Base-by-base conservation (phyloP, 2,888 invertebrate species). In the Apamea epomidion region DNA sequence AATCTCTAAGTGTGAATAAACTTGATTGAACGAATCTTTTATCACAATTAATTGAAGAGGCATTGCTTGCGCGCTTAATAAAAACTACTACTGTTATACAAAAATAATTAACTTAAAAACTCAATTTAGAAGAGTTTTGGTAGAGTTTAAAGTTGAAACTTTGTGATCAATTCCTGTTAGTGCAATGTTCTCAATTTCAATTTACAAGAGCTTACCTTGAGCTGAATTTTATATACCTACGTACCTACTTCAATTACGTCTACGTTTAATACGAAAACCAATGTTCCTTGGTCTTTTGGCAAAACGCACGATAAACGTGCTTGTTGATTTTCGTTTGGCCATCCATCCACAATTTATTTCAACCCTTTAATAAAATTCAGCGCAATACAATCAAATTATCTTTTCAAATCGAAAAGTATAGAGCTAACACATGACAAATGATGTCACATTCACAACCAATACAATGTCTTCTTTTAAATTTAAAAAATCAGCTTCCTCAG, bases 401-500 rank as follows among this genome's bases (percentile, higher is more conserved):
- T 48, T 60, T 65, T 75, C 2, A 45, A 25, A 54, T 48, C 8
- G 18, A n/a, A 5, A 80, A 48, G 25, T 16, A 65, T 7, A 16
- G 4, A 42, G 18, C 1, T 45, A 29, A 37, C 29, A 42, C 29
- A 74, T 71, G 54, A n/a, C 45, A 42, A 25, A 68, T 82, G 68
- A 74, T 73, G 74, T 75, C 76, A 73, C n/a, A 80, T 70, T 72
- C 77, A 73, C n/a, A 81, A 71, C 29, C 60, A 76, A 72, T 65
- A 84, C 71, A 76, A 84, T 68, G 54, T 81, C 65, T 74, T 77
- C 74, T 76, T 84, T 88, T 86, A 78, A 86, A 87, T 87, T 81
- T 81, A 69, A 87, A 87, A 88, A 89, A 87, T 82, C 84, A 67
- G 85, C 86, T 88, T 89, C 86, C 86, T 88, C 80, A 78, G 80